Evolutionary conservation across 2,113 vertebrate species (phyloP).

Genomic region (Phalacrocorax aristotelis): DNA sequence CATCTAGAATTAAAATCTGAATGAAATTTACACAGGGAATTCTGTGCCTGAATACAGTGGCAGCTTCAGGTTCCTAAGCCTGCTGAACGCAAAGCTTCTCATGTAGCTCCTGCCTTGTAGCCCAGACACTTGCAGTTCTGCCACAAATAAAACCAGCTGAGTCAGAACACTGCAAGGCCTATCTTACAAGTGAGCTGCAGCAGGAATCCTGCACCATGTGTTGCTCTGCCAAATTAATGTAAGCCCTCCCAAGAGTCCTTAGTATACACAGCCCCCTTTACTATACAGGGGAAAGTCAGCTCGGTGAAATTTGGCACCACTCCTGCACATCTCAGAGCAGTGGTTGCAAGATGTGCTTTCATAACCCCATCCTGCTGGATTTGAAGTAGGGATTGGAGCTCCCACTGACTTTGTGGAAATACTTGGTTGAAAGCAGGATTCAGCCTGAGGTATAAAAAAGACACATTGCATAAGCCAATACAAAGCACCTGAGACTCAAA

Average conservation of each 20-base stretch:
- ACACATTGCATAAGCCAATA: not conserved
- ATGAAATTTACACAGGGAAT: not conserved
- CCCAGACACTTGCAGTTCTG: not conserved
- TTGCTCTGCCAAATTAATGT: not conserved
- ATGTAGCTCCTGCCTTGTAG: not conserved
- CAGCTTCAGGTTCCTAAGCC: not conserved
- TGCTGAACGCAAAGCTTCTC: not conserved
- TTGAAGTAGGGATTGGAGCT: not conserved
- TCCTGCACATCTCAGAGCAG: not conserved
- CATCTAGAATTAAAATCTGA: not conserved
- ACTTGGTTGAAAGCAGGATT: not conserved
- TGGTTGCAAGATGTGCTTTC: not conserved
- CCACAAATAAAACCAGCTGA: not conserved
- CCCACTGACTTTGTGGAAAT: not conserved
- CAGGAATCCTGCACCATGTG: accelerated
- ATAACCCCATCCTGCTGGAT: not conserved
- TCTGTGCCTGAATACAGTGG: accelerated
- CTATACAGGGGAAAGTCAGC: not conserved
- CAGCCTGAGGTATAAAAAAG: not conserved
- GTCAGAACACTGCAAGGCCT: not conserved
- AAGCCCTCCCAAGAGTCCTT: not conserved
- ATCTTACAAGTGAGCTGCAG: not conserved
- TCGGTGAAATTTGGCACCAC: not conserved
- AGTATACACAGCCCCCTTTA: not conserved
- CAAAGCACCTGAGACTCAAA: not conserved